Percentiles rank a stretch among this genome's conserved stretches.
These are phyloP conservation scores for Rhynchonycteris naso DNA, from an alignment of 2,797 vertebrate genomes.

Conservation along the genomic window DNA sequence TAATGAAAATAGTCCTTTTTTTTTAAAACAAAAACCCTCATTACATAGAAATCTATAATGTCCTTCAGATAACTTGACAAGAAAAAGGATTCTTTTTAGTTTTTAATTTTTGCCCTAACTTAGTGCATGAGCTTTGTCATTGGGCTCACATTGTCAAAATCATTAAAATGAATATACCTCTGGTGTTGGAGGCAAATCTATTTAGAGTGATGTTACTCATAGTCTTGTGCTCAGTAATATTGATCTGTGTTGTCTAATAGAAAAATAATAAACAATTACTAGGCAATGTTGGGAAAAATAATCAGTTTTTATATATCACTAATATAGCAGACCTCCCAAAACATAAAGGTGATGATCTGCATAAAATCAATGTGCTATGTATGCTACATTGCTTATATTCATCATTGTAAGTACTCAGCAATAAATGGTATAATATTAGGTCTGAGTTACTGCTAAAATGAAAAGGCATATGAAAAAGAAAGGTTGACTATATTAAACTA, in stretches of 20 bases:
- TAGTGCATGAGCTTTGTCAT: constrained; percentile 89
- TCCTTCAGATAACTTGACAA: constrained; percentile 70
- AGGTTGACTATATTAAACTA: constrained; percentile 25
- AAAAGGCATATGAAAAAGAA: constrained; percentile 71
- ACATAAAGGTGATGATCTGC: constrained; percentile 98
- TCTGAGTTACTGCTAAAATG: constrained; percentile 70
- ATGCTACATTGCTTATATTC: constrained; percentile 94
- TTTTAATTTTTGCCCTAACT: constrained; percentile 84
- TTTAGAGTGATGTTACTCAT: constrained; percentile 98
- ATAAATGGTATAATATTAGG: constrained; percentile 79
- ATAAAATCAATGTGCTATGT: constrained; percentile 98
- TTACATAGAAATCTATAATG: constrained; percentile 52
- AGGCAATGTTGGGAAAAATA: constrained; percentile 92
- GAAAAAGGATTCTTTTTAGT: constrained; percentile 77
- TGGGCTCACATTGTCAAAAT: constrained; percentile 96
- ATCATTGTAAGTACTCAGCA: constrained; percentile 86
- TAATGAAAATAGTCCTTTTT: not conserved
- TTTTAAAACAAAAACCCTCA: not conserved
- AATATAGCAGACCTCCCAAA: constrained; percentile 91
- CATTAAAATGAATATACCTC: constrained; percentile 95
- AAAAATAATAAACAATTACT: constrained; percentile 99
- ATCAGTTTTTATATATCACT: constrained; percentile 99
- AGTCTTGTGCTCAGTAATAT: constrained; percentile 95
- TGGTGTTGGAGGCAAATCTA: constrained; percentile 95
- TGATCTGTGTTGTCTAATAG: constrained; percentile 98